Evolutionary conservation across 2,888 invertebrate species (phyloP).

Genomic region (Spisula solida): DNA sequence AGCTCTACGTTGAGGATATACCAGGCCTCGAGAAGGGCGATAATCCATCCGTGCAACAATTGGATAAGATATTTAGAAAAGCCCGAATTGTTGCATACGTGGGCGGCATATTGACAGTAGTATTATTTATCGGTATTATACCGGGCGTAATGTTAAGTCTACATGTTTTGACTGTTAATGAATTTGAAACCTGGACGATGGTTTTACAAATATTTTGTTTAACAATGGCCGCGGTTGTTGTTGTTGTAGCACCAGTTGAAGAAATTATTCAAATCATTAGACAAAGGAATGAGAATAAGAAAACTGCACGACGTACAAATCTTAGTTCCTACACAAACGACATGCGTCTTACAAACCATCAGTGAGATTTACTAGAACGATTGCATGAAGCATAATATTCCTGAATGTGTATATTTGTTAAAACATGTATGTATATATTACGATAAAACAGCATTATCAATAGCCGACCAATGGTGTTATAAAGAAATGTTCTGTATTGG

Average conservation of each 20-base stretch:
- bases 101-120: slow-evolving; percentile 73
- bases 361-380: not conserved
- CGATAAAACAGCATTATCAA: too few relatives aligned
- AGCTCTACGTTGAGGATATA: slow-evolving; percentile 77
- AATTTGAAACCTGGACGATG: slow-evolving; percentile 78
- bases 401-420: not conserved
- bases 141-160: slow-evolving; percentile 79
- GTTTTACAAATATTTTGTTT: slow-evolving; percentile 77
- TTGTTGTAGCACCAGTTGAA: slow-evolving; percentile 78
- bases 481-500: too few relatives aligned
- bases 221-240: slow-evolving; percentile 76
- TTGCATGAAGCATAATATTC: slow-evolving; percentile 20
- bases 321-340: slow-evolving; percentile 33
- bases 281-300: slow-evolving; percentile 66
- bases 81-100: slow-evolving; percentile 79
- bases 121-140: slow-evolving; percentile 76
- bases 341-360: not conserved
- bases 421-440: slow-evolving; percentile 41
- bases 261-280: slow-evolving; percentile 75
- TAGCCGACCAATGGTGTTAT: too few relatives aligned
- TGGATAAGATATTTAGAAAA: slow-evolving; percentile 76
- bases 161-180: slow-evolving; percentile 71
- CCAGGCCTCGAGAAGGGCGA: slow-evolving; percentile 71
- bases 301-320: slow-evolving; percentile 25
- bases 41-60: slow-evolving; percentile 71